phyloP scores from a whole-genome alignment of 1,140 invertebrate genomes.

The Formica selysi region DNA sequence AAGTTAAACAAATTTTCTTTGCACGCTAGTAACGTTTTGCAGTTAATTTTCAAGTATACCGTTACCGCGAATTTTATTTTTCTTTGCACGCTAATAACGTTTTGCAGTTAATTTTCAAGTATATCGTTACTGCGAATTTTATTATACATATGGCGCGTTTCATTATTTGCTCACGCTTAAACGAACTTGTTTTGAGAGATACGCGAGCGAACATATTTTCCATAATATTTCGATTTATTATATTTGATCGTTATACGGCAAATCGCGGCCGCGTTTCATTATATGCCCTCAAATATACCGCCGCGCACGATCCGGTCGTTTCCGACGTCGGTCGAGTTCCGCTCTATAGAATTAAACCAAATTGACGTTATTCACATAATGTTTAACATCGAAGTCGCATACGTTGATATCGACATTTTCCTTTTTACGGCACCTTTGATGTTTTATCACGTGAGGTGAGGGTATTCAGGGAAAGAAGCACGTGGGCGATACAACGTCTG shows the following conservation, averaged over 20 bases:
- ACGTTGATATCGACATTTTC: constrained; percentile 36
- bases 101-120: not conserved
- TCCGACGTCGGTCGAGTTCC: constrained; percentile 16
- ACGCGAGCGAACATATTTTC: not conserved
- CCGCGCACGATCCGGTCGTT: constrained; percentile 47
- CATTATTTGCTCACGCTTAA: constrained; percentile 42
- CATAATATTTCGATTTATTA: constrained; percentile 31
- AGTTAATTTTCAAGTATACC: not conserved
- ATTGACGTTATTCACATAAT: constrained; percentile 58
- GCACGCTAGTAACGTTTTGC: not conserved
- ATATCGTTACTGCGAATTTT: constrained; percentile 11
- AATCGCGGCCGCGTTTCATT: constrained; percentile 46
- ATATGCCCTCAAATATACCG: constrained; percentile 40
- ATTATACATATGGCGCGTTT: not conserved
- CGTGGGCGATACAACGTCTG: constrained; percentile 46
- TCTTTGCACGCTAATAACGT: not conserved
- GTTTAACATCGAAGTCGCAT: constrained; percentile 41
- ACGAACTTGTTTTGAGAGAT: not conserved
- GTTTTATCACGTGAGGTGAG: constrained; percentile 41
- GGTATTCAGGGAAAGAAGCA: constrained; percentile 58
- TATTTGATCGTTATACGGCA: constrained; percentile 2
- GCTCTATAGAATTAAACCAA: constrained; percentile 45
- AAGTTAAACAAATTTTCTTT: constrained; percentile 14
- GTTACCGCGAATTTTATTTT: constrained; percentile 14
- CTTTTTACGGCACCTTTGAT: constrained; percentile 53